Conservation (phyloP, 1,140 invertebrate genomes). For the Orchesella cincta region DNA sequence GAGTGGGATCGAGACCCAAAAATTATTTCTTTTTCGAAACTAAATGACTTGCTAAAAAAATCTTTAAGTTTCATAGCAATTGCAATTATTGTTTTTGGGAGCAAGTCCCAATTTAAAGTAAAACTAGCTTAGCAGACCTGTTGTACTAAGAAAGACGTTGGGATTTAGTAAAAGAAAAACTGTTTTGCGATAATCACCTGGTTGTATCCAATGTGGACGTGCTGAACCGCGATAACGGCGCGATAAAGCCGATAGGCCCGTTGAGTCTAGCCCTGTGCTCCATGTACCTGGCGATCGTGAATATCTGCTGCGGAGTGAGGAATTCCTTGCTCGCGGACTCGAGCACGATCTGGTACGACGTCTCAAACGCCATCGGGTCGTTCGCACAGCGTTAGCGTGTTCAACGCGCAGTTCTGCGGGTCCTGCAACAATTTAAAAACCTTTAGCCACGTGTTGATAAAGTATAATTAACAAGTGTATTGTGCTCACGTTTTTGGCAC, state of each 20-base stretch:
- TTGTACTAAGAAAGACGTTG: too few species aligned
- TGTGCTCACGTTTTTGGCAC: slow-evolving; percentile 70
- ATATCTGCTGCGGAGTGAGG: slow-evolving; percentile 78
- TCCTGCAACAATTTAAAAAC: slow-evolving; percentile 62
- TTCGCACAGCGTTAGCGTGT: slow-evolving; percentile 81
- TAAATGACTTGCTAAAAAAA: too few species aligned
- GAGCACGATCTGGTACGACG: slow-evolving; percentile 79
- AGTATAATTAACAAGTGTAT: slow-evolving; percentile 23
- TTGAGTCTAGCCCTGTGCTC: slow-evolving; percentile 77
- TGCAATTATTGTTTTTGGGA: too few species aligned
- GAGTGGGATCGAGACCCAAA: too few species aligned
- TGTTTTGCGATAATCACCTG: too few species aligned
- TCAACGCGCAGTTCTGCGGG: slow-evolving; percentile 80
- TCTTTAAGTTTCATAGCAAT: too few species aligned
- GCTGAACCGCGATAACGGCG: slow-evolving; percentile 80
- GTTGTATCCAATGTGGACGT: slow-evolving; percentile 80
- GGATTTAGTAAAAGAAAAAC: too few species aligned
- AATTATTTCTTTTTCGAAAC: too few species aligned
- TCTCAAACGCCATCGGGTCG: slow-evolving; percentile 77
- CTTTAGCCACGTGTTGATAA: neutral
- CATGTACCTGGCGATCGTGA: slow-evolving; percentile 82
- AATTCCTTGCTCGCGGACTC: slow-evolving; percentile 70
- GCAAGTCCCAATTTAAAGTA: too few species aligned
- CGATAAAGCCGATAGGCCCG: slow-evolving; percentile 79
- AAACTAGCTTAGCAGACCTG: too few species aligned